Percentiles rank a stretch among this genome's conserved stretches.
Conservation (phyloP, 2,888 invertebrate genomes). For the Villa cingulata region DNA sequence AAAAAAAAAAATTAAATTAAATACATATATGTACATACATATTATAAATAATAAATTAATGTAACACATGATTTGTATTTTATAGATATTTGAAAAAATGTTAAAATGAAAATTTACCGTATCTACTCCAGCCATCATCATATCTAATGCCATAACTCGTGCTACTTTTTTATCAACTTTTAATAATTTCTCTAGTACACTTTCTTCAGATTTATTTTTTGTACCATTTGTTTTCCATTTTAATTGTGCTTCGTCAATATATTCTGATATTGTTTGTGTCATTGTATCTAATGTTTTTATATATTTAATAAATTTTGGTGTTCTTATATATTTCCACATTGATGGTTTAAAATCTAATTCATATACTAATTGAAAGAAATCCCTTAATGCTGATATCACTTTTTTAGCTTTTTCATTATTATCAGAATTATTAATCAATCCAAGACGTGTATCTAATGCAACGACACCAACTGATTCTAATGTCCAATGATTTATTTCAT, state of each 20-base stretch:
- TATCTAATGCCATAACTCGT: conserved; percentile 52
- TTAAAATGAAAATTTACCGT: conserved; percentile 41
- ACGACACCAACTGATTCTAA: conserved; percentile 40
- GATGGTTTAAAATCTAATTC: conserved; percentile 28
- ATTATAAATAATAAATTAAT: background rate
- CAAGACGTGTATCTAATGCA: conserved; percentile 32
- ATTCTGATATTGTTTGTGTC: conserved; percentile 23
- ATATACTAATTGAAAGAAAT: conserved; percentile 8
- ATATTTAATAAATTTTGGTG: conserved; percentile 23
- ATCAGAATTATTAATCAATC: conserved; percentile 16
- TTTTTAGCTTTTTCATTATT: conserved; percentile 15
- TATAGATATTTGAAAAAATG: too few relatives aligned
- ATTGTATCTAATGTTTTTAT: conserved; percentile 22
- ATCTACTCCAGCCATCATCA: conserved; percentile 57
- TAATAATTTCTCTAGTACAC: conserved; percentile 51
- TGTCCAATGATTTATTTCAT: conserved; percentile 42
- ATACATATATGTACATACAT: conserved; percentile 13
- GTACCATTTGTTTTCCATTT: conserved; percentile 21
- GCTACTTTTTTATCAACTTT: conserved; percentile 48
- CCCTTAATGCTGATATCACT: conserved; percentile 7
- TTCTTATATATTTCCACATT: conserved; percentile 24
- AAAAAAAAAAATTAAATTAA: too few relatives aligned
- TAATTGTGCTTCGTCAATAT: conserved; percentile 31
- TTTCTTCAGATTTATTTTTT: conserved; percentile 34
- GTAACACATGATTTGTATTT: background rate